Evolutionary conservation across 2,113 vertebrate species (phyloP).

Genomic region (Tachycineta bicolor): DNA sequence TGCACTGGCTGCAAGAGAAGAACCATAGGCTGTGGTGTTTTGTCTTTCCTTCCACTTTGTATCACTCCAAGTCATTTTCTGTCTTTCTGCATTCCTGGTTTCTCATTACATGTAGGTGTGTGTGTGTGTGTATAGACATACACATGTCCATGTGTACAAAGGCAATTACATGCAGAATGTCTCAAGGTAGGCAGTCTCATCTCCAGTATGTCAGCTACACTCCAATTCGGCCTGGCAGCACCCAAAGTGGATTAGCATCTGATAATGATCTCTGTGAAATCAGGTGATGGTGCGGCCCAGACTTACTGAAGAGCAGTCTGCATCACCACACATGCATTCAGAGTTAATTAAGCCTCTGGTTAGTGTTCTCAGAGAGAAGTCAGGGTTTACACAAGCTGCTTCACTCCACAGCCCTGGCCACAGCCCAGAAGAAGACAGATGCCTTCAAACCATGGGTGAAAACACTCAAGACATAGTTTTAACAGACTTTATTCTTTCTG

Average conservation of each 20-base stretch:
- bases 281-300: neutral
- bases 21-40: neutral
- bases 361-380: neutral
- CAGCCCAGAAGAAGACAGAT: neutral
- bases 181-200: neutral
- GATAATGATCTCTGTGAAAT: neutral
- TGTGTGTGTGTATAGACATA: neutral
- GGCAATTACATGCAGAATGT: neutral
- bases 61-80: neutral
- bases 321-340: neutral
- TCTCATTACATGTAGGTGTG: neutral
- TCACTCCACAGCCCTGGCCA: neutral
- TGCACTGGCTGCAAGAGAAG: neutral
- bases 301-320: neutral
- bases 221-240: neutral
- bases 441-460: neutral
- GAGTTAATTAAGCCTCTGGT: slow-evolving; percentile 2
- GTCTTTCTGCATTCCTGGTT: neutral
- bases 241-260: neutral
- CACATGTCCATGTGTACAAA: neutral
- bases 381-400: neutral
- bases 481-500: neutral
- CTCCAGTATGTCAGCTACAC: neutral
- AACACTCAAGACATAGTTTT: neutral
- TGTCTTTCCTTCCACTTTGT: neutral